Base-by-base conservation (phyloP, 2,797 vertebrate species). In the Brotula barbata region DNA sequence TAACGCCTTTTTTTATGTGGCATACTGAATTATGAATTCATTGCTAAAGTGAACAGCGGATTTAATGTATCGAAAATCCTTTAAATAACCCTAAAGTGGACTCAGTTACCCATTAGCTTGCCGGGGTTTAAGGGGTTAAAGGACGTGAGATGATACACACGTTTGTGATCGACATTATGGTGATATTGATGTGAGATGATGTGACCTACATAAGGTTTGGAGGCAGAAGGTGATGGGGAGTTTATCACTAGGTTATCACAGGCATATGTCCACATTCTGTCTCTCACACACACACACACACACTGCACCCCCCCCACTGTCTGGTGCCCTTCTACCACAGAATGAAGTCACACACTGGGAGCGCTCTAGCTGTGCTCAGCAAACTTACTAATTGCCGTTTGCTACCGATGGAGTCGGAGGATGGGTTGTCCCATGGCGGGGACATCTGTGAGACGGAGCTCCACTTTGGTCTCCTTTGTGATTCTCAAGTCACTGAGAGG, bases 181-280 rank as follows among this genome's bases (percentile, higher is more conserved):
- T 61, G 60, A 78, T 83, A 74, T 82, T 84, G 63, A 73, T 67
- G 60, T 50, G 46, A 50, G 53, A 39, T 58, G 34, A 58, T 22
- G 63, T 87, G 88, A 90, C 88, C 89, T 88, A 88, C 71, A 89
- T 88, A 78, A 58, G 28, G 63, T 60, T 73, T 72, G 64, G 67
- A 73, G 74, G 79, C 77, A 68, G 71, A 67, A 73, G 71, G 65
- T 79, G 79, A 80, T 65, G 78, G 68, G 64, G 57, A 46, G 28
- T 47, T 15, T 22, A 58, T 37, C 55, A 71, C 23, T 51, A 58
- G 16, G 44, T 56, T 31, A 53, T 42, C 60, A 71, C 19, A 37
- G 28, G 42, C 39, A 11, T 19, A 21, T 10, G 20, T 58, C 40
- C 53, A 56, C 47, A 69, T 20, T 22, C 47, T 21, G 28, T 36